Conservation (phyloP, 1,140 invertebrate species). For the Drosophila varians region DNA sequence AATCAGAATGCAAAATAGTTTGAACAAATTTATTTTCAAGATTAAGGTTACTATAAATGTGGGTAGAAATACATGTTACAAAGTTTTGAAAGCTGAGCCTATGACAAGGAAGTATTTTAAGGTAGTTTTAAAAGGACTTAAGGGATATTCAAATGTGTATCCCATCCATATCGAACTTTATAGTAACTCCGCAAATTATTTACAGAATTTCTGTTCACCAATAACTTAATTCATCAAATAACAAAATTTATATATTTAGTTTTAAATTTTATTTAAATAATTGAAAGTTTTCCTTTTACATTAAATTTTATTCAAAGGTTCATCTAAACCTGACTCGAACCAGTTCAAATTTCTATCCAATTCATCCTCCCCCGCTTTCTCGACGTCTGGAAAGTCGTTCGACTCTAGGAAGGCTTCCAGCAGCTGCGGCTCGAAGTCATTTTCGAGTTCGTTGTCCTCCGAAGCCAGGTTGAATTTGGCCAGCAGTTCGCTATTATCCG, state of each 20-base stretch:
- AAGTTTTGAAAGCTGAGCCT: too few species aligned
- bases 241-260: too few species aligned
- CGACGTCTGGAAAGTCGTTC: slow-evolving; percentile 2
- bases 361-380: slow-evolving; percentile 12
- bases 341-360: slow-evolving; percentile 39
- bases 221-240: too few species aligned
- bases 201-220: too few species aligned
- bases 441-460: slow-evolving; percentile 29
- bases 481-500: slow-evolving; percentile 49
- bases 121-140: too few species aligned
- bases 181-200: too few species aligned
- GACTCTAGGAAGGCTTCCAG: slow-evolving; percentile 45
- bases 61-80: too few species aligned
- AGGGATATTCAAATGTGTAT: too few species aligned
- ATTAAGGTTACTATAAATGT: neutral
- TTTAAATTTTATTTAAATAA: neutral
- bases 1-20: neutral
- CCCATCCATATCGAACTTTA: too few species aligned
- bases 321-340: slow-evolving; percentile 23
- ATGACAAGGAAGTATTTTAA: neutral
- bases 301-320: slow-evolving; percentile 24
- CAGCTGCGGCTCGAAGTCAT: slow-evolving; percentile 60
- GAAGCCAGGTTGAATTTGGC: slow-evolving; percentile 37
- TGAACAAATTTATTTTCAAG: neutral
- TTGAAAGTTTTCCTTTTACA: neutral